These are phyloP conservation scores for Leucophenga varia DNA, from an alignment of 1,140 invertebrate species.

Conservation along the genomic window DNA sequence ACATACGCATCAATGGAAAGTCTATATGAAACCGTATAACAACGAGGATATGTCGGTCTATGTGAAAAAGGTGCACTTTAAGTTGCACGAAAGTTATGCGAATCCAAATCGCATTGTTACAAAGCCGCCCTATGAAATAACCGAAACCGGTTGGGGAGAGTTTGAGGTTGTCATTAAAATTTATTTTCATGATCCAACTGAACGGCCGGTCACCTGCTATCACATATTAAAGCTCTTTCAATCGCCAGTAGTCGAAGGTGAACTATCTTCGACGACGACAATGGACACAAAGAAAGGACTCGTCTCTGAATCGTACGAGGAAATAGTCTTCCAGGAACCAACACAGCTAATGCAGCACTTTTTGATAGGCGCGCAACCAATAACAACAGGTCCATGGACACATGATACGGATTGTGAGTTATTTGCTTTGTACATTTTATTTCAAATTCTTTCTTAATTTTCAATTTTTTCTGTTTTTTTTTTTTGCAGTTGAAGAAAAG, in stretches of 20 bases:
- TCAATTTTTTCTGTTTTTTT: too few relatives aligned
- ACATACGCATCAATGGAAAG: conserved; percentile 98
- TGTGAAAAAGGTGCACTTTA: conserved; percentile 97
- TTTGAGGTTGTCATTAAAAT: conserved; percentile 99
- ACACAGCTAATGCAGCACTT: conserved; percentile 90
- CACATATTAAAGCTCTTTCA: conserved; percentile 96
- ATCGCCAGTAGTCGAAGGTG: conserved; percentile 63
- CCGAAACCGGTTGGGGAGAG: conserved; percentile 99
- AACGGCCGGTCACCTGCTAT: conserved; percentile 93
- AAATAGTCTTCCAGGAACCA: conserved; percentile 97
- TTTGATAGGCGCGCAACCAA: conserved; percentile 72
- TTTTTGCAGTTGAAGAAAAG: conserved; percentile 92
- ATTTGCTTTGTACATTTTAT: too few relatives aligned
- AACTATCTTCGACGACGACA: conserved; percentile 59
- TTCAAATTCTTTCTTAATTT: too few relatives aligned
- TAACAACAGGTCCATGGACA: conserved; percentile 73
- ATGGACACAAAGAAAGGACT: conserved; percentile 79
- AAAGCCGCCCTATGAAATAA: conserved; percentile 95
- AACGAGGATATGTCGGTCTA: conserved; percentile 94
- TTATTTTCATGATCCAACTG: conserved; percentile 96
- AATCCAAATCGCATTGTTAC: conserved; percentile 91
- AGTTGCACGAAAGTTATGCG: conserved; percentile 95
- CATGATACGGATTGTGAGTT: conserved; percentile 94
- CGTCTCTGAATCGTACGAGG: conserved; percentile 94
- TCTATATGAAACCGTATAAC: conserved; percentile 93